Conservation (phyloP, 2,888 invertebrate species). For the Yponomeuta plumbellus region DNA sequence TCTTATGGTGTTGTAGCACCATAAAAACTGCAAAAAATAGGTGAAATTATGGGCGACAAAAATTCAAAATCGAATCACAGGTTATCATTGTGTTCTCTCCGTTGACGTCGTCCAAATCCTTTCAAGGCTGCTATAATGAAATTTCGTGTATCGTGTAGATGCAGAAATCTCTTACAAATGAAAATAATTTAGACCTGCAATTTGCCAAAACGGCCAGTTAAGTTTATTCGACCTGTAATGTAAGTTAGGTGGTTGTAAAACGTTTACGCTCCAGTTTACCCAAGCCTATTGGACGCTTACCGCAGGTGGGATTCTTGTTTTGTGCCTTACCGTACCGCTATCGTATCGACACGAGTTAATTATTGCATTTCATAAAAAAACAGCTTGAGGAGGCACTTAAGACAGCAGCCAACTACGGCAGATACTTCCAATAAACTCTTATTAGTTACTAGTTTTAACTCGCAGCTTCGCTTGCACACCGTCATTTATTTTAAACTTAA, state of each 20-base stretch:
- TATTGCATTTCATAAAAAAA: constrained; percentile 35
- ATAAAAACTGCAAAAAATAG: too few relatives aligned
- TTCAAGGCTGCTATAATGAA: too few relatives aligned
- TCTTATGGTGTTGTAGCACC: too few relatives aligned
- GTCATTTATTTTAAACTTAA: too few relatives aligned
- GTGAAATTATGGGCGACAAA: too few relatives aligned
- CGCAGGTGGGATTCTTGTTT: constrained; percentile 7
- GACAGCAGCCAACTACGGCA: background rate
- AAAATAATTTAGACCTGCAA: too few relatives aligned
- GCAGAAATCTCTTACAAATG: too few relatives aligned
- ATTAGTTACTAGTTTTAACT: background rate
- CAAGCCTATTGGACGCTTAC: background rate
- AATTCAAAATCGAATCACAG: too few relatives aligned
- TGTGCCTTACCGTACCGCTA: constrained; percentile 37
- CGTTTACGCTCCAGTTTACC: background rate
- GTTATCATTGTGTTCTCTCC: too few relatives aligned
- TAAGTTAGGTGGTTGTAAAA: background rate
- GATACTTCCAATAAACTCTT: background rate
- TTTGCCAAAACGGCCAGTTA: background rate
- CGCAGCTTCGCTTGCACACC: too few relatives aligned
- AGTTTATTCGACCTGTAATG: background rate
- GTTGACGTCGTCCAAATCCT: too few relatives aligned
- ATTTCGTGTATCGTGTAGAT: too few relatives aligned
- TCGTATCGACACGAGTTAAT: constrained; percentile 31
- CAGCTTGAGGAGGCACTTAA: background rate